Percentiles rank a stretch among this genome's conserved stretches.
Evolutionary conservation across 2,797 vertebrate genomes (phyloP).

Genomic region (Apodemus agrarius): DNA sequence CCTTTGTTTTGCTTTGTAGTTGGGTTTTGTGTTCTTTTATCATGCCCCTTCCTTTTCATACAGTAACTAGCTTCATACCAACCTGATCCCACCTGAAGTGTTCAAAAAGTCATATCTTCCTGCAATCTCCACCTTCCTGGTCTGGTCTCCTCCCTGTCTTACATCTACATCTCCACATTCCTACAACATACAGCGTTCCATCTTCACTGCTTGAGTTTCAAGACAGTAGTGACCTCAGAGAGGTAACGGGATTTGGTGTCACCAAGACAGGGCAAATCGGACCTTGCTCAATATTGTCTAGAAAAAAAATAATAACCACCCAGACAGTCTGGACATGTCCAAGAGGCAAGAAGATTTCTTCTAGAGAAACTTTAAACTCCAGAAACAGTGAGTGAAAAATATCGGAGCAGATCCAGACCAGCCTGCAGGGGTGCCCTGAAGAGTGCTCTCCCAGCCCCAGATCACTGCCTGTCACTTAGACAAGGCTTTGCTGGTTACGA

Average conservation of each 20-base stretch:
- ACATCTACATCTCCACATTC: background rate
- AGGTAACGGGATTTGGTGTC: background rate
- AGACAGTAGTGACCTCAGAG: background rate
- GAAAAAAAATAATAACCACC: background rate
- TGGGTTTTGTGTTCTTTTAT: background rate
- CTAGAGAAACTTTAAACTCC: background rate
- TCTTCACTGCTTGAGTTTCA: background rate
- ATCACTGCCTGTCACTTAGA: background rate
- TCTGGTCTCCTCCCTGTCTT: background rate
- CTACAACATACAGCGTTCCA: background rate
- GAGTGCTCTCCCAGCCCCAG: background rate
- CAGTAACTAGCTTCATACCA: background rate
- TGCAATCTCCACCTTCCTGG: background rate
- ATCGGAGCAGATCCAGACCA: background rate
- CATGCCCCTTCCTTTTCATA: background rate
- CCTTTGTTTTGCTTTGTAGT: background rate
- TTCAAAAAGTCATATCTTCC: background rate
- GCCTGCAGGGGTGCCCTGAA: background rate
- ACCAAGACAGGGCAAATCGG: background rate
- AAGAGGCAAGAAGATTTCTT: slow-evolving; percentile 10
- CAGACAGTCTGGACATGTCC: background rate
- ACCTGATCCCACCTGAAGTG: background rate
- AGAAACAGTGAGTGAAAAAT: background rate
- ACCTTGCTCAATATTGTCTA: background rate
- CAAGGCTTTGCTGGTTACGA: background rate